These are phyloP conservation scores for Hirudinaria manillensis DNA, from an alignment of 2,888 invertebrate species.

Conservation along the genomic window DNA sequence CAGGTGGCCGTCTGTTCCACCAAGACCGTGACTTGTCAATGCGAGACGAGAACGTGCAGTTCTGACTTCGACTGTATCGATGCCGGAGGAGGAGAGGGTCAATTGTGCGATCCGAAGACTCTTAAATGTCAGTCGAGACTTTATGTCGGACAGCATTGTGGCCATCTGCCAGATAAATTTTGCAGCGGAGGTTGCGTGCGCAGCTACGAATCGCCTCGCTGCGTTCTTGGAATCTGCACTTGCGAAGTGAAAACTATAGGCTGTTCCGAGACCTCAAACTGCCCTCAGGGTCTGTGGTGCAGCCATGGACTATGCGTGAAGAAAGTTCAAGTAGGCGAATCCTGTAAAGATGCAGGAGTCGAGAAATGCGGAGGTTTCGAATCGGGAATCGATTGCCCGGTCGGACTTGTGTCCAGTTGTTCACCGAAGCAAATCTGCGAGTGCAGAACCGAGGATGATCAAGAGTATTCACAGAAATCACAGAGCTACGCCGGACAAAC, in stretches of 20 bases:
- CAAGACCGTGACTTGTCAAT: background rate
- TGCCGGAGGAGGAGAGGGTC: background rate
- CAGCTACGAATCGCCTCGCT: background rate
- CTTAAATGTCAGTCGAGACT: background rate
- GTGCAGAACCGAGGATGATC: too few species aligned
- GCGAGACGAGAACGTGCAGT: background rate
- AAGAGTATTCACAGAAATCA: too few species aligned
- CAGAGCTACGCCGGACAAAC: too few species aligned
- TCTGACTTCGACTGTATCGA: conserved; percentile 10
- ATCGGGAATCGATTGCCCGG: background rate
- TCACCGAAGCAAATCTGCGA: too few species aligned
- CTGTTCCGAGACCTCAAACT: conserved; percentile 6
- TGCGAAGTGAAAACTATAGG: conserved; percentile 6
- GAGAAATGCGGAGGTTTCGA: background rate
- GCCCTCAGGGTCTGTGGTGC: background rate
- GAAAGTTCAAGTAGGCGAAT: background rate
- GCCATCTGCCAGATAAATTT: conserved; percentile 11
- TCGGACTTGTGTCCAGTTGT: too few species aligned
- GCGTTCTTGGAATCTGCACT: background rate
- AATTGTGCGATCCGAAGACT: background rate
- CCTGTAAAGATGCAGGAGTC: background rate
- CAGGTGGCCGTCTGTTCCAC: background rate
- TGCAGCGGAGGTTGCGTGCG: conserved; percentile 10
- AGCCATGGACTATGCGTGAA: background rate
- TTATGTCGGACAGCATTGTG: conserved; percentile 6